Conservation (phyloP, 2,888 invertebrate species). For the Argyresthia albistria region DNA sequence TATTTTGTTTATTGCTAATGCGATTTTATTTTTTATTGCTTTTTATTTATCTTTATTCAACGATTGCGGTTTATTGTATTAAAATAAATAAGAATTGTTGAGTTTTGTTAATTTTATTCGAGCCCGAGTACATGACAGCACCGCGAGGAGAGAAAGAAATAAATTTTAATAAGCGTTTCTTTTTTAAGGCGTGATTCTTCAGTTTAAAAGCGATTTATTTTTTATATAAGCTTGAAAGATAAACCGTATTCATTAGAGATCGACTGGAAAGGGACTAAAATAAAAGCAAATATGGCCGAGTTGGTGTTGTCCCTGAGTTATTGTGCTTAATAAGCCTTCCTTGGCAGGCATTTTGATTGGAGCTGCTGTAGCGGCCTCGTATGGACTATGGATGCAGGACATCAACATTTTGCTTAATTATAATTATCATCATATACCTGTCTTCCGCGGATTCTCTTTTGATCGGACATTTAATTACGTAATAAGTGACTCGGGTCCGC, state of each 20-base stretch:
- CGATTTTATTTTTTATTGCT: conserved; percentile 72
- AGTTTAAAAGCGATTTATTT: conserved; percentile 71
- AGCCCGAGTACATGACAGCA: conserved; percentile 66
- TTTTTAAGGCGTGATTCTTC: conserved; percentile 73
- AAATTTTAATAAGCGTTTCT: conserved; percentile 73
- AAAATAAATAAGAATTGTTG: conserved; percentile 73
- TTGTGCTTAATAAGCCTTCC: conserved; percentile 63
- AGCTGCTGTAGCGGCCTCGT: background rate
- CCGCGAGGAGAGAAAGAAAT: conserved; percentile 68
- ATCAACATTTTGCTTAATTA: conserved; percentile 44
- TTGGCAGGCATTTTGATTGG: conserved; percentile 52
- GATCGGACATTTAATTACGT: background rate
- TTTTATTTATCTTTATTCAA: conserved; percentile 73
- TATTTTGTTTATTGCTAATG: conserved; percentile 74
- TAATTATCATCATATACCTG: conserved; percentile 22
- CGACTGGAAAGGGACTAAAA: conserved; percentile 66
- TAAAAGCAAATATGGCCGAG: conserved; percentile 63
- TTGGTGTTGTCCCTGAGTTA: conserved; percentile 64
- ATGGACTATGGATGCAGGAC: background rate
- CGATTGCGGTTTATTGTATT: conserved; percentile 74
- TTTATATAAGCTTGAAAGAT: conserved; percentile 68
- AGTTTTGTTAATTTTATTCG: conserved; percentile 70
- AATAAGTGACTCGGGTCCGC: background rate
- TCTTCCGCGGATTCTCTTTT: background rate
- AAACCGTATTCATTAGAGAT: conserved; percentile 72